Evolutionary conservation across 2,797 vertebrate species (phyloP).

Genomic region (Synaphobranchus kaupii): DNA sequence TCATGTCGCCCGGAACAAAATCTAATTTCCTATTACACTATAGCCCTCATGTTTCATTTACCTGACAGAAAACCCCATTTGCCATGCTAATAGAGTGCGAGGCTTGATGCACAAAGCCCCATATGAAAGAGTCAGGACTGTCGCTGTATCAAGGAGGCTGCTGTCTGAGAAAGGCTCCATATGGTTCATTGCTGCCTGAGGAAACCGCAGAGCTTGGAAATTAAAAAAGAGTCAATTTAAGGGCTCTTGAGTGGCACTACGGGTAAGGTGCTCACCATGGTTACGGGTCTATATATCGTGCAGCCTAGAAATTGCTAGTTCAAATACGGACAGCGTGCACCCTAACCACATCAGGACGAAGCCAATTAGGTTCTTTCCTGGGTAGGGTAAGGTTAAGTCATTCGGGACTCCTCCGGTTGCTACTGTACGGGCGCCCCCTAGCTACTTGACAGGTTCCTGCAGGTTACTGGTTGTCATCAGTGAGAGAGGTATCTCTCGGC

Average conservation of each 20-base stretch:
- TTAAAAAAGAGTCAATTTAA: background rate
- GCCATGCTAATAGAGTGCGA: background rate
- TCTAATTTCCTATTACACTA: conserved; percentile 34
- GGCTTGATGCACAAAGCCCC: background rate
- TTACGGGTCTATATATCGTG: too few relatives aligned
- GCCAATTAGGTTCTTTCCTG: background rate
- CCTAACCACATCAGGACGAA: background rate
- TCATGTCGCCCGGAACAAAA: conserved; percentile 42
- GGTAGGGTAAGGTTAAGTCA: background rate
- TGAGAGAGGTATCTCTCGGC: background rate
- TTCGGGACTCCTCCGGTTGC: background rate
- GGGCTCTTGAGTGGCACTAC: background rate
- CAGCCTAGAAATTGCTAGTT: too few relatives aligned
- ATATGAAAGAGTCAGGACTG: background rate
- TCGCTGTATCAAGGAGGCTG: background rate
- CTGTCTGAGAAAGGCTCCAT: background rate
- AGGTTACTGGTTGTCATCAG: background rate
- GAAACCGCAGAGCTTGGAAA: background rate
- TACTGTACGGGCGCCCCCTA: background rate
- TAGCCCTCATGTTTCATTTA: conserved; percentile 41
- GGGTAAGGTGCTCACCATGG: background rate
- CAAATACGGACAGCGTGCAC: background rate
- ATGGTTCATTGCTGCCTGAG: background rate
- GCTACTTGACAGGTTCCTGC: background rate
- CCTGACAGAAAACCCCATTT: background rate